Evolutionary conservation across 1,140 invertebrate species (phyloP).

Genomic region (Formica selysi): DNA sequence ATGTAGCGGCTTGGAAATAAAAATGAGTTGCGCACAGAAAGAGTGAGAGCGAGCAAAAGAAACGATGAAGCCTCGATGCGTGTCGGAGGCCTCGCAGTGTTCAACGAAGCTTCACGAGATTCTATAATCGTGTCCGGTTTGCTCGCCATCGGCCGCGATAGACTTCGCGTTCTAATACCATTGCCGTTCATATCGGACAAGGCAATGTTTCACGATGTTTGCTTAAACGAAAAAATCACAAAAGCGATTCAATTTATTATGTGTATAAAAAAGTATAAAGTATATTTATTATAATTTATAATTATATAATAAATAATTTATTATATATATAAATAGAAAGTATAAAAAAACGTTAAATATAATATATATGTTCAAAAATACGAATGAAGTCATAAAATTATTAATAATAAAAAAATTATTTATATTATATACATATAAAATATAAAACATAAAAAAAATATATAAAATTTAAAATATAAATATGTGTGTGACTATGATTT

Average conservation of each 20-base stretch:
- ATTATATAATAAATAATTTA: too few species aligned
- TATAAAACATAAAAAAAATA: too few species aligned
- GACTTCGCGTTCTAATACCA: background rate
- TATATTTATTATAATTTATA: background rate
- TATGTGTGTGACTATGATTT: too few species aligned
- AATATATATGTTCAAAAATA: too few species aligned
- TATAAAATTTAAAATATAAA: too few species aligned
- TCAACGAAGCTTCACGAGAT: conserved; percentile 85
- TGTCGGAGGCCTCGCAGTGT: conserved; percentile 85
- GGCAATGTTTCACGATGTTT: background rate
- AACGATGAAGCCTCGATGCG: conserved; percentile 83
- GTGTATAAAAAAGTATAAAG: background rate
- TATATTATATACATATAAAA: too few species aligned
- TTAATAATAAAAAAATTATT: too few species aligned
- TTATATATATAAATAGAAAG: too few species aligned
- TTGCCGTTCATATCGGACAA: conserved; percentile 14
- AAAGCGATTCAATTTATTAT: background rate
- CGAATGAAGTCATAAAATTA: too few species aligned
- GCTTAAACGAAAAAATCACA: conserved; percentile 3
- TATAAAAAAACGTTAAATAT: too few species aligned
- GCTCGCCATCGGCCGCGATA: conserved; percentile 64
- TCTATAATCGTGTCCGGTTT: conserved; percentile 86
- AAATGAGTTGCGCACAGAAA: background rate
- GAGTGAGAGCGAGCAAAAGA: conserved; percentile 38
- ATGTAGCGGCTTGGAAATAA: background rate